Evolutionary conservation across 2,113 vertebrate genomes (phyloP).

Genomic region (Riparia riparia): DNA sequence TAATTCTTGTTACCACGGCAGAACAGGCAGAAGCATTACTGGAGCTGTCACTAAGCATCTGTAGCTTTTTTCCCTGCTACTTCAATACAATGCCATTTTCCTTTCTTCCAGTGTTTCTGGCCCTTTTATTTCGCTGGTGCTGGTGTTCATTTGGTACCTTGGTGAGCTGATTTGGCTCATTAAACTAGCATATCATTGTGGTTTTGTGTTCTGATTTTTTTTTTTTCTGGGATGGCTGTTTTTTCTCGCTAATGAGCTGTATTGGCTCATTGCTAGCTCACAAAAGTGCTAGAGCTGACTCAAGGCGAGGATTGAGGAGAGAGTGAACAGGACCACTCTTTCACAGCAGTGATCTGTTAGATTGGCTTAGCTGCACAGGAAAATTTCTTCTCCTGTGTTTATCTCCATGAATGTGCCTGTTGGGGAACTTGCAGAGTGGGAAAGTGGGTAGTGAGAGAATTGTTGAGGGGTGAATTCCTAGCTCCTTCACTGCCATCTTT

Average conservation of each 20-base stretch:
- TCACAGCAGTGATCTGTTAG: background rate
- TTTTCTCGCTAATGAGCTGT: constrained; percentile 1
- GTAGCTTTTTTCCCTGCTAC: background rate
- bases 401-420: background rate
- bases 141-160: background rate
- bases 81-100: background rate
- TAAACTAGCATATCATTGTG: background rate
- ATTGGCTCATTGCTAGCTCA: background rate
- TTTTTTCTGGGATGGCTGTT: constrained; percentile 2
- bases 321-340: background rate
- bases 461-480: background rate
- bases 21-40: background rate
- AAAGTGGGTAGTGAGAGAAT: background rate
- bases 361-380: background rate
- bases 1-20: background rate
- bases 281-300: background rate
- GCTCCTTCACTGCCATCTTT: background rate
- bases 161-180: constrained; percentile 26
- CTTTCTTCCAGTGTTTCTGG: background rate
- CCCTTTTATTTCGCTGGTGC: background rate
- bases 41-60: background rate
- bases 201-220: constrained; percentile 3
- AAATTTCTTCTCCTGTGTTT: background rate
- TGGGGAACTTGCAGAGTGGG: background rate
- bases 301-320: background rate